Base-by-base conservation (phyloP, 2,113 vertebrate species). In the Melospiza melodia region DNA sequence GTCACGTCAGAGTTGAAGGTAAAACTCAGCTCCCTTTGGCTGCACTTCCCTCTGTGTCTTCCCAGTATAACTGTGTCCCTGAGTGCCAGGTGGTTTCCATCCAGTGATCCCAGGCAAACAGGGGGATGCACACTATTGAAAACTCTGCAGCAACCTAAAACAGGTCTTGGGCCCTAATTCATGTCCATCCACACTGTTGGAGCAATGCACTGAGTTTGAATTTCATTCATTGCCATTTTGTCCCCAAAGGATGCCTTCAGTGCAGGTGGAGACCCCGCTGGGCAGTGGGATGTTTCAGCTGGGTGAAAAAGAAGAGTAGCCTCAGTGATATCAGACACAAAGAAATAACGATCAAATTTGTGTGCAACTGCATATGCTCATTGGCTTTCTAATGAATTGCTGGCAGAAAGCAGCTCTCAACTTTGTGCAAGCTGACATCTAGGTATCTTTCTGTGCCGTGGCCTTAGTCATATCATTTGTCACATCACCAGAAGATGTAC, bases 91-190 rank as follows among this genome's bases (percentile, higher is more conserved):
- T 33, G 13, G 7, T 59, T 90, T 6, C 43, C 8, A 31, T 28
- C 4, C 12, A 31, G 30, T 13, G 33, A 35, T 27, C 24, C 69
- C 33, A 55, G 84, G 44, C 19, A 54, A 77, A 31, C 3, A 18
- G 9, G 13, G 6, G 17, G 5, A 22, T 68, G 15, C 25, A 24
- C 10, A 25, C 33, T 63, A 12, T 1, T 51, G 10, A 52, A 74
- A 82, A 69, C 23, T 24, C 22, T 43, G 20, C 25, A 55, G 30
- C 23, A 66, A 17, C 11, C 33, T 77, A 23, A 55, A 49, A 15
- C 3, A 20, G 2, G 6, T 57, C 25, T 55, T 0, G 0, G 10
- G 14, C 19, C n/a, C 21, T 30, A 41, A 25, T 59, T 65, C 46
- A 28, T 31, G 46, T 15, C 37, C n/a, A 54, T 12, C 16, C 27